These are phyloP conservation scores for Microcebus griseorufus DNA, from an alignment of 2,113 vertebrate species.

Conservation along the genomic window DNA sequence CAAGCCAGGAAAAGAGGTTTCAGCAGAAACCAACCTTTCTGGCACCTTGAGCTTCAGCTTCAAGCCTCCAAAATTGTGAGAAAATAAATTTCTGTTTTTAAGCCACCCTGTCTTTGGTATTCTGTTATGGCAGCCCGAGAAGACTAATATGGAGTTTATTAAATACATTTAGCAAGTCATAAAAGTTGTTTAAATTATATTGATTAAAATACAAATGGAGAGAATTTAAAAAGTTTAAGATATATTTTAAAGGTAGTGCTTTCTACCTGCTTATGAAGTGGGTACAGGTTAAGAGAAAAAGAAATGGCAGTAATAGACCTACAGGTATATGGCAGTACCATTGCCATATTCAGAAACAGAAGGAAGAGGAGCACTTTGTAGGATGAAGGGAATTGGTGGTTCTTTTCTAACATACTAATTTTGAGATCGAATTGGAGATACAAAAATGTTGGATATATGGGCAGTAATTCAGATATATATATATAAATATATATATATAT, in stretches of 20 bases:
- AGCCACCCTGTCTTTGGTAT: neutral
- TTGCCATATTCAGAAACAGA: neutral
- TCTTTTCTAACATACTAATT: constrained; percentile 12
- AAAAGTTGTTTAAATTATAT: neutral
- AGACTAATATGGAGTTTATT: neutral
- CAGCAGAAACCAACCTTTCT: neutral
- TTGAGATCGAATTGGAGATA: neutral
- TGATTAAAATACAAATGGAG: neutral
- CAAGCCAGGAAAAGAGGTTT: neutral
- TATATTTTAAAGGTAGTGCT: neutral
- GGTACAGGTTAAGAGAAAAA: neutral
- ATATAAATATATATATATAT: too few species aligned
- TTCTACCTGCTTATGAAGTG: neutral
- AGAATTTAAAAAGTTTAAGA: neutral
- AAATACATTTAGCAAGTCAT: neutral
- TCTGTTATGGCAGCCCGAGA: neutral
- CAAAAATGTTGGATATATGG: neutral
- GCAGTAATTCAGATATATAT: neutral
- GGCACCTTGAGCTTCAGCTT: neutral
- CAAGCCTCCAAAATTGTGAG: neutral
- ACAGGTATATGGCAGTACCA: neutral
- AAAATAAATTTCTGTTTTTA: neutral
- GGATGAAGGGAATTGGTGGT: neutral
- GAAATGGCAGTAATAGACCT: neutral
- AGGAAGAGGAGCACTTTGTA: neutral